Evolutionary conservation across 92 coral and sea anemone genomes (phyloP).

Genomic region (Nematostella vectensis): DNA sequence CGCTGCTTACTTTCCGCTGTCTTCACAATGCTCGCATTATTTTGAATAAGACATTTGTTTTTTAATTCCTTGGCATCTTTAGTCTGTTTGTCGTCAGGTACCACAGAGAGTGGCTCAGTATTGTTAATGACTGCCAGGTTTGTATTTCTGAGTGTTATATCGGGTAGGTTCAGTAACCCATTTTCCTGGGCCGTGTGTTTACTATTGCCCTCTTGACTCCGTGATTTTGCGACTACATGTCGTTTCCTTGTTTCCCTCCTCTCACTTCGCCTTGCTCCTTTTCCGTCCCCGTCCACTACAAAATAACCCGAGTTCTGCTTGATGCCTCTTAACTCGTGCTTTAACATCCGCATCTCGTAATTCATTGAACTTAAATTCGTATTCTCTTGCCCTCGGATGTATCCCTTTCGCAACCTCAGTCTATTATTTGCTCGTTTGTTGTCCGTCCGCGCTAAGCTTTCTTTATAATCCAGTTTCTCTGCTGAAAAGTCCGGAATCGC

Average conservation of each 20-base stretch:
- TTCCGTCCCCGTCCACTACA: constrained; percentile 5
- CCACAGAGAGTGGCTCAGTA: too few species aligned
- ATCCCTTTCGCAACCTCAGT: constrained; percentile 40
- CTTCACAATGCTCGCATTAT: too few species aligned
- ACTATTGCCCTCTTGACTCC: neutral
- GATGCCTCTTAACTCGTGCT: constrained; percentile 66
- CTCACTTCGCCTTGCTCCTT: constrained; percentile 1
- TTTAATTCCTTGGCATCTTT: too few species aligned
- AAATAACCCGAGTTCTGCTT: constrained; percentile 67
- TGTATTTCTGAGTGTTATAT: too few species aligned
- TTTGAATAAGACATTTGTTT: too few species aligned
- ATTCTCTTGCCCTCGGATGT: constrained; percentile 35
- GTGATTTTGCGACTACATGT: neutral
- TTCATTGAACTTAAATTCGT: constrained; percentile 51
- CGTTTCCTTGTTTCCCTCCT: constrained; percentile 9
- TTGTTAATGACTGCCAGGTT: too few species aligned
- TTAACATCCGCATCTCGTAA: constrained; percentile 75
- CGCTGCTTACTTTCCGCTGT: too few species aligned
- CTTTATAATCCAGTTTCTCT: constrained; percentile 56
- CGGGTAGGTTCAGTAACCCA: too few species aligned
- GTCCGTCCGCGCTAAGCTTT: constrained; percentile 53
- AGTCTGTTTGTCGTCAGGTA: too few species aligned
- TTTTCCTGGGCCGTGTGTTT: constrained; percentile 3
- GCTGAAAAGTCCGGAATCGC: constrained; percentile 40
- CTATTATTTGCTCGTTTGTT: constrained; percentile 69